Percentiles rank a stretch among this genome's conserved stretches.
These are phyloP conservation scores for Campopleginae sp. DNA, from an alignment of 2,888 invertebrate genomes.

Conservation along the genomic window DNA sequence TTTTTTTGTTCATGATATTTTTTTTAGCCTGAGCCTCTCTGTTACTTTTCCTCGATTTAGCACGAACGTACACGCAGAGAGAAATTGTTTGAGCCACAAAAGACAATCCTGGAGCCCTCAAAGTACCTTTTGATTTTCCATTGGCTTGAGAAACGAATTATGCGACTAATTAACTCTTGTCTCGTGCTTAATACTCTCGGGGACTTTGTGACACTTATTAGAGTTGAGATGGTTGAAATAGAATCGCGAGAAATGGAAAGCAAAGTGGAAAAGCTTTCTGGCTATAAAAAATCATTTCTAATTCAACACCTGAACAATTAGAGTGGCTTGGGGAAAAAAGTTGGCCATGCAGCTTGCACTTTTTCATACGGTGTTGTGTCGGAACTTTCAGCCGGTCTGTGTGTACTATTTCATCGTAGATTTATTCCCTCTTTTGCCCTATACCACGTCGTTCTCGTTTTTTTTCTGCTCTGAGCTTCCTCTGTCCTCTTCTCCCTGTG, in stretches of 20 bases:
- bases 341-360: constrained; percentile 38
- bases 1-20: too few species aligned
- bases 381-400: constrained; percentile 47
- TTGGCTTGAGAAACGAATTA: not conserved
- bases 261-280: constrained; percentile 8
- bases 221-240: not conserved
- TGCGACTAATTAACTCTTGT: not conserved
- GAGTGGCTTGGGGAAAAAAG: constrained; percentile 33
- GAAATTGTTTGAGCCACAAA: not conserved
- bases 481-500: not conserved
- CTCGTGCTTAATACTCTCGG: not conserved
- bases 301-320: constrained; percentile 34
- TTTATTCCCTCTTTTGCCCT: constrained; percentile 40
- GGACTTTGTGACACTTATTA: not conserved
- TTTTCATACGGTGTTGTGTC: constrained; percentile 47
- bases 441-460: constrained; percentile 5
- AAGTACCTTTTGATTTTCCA: not conserved
- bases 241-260: not conserved
- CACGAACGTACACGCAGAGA: not conserved
- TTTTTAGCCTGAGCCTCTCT: not conserved
- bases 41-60: too few species aligned
- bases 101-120: not conserved
- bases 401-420: constrained; percentile 52
- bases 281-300: constrained; percentile 13
- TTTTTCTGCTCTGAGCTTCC: not conserved